Evolutionary conservation across 2,113 vertebrate species (phyloP).

Genomic region (Brachypodius melanocephalos): DNA sequence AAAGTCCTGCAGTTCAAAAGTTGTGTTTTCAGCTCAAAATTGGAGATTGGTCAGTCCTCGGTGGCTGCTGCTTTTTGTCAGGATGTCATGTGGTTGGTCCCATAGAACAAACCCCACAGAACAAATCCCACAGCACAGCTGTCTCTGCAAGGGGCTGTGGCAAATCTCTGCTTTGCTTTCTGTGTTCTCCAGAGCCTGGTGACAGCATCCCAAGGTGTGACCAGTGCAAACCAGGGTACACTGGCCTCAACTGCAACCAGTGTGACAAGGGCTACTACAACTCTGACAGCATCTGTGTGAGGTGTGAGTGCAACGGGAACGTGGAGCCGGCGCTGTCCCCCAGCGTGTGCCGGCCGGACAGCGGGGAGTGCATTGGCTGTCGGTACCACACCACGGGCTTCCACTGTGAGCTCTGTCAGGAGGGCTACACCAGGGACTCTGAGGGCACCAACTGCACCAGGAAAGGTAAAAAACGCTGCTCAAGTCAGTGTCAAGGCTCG

Average conservation of each 20-base stretch:
- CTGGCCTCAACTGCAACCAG: slow-evolving; percentile 77
- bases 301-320: slow-evolving; percentile 86
- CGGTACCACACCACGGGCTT: slow-evolving; percentile 81
- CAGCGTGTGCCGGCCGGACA: slow-evolving; percentile 80
- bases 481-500: accelerated
- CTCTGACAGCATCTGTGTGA: slow-evolving; percentile 77
- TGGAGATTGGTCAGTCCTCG: neutral
- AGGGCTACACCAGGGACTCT: slow-evolving; percentile 76
- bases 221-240: slow-evolving; percentile 78
- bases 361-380: slow-evolving; percentile 83
- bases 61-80: neutral
- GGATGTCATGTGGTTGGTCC: neutral
- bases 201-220: slow-evolving; percentile 76
- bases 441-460: slow-evolving; percentile 81
- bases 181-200: slow-evolving; percentile 69
- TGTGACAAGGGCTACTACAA: slow-evolving; percentile 85
- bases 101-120: neutral
- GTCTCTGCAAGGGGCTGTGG: neutral
- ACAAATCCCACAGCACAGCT: accelerated
- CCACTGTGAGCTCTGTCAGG: slow-evolving; percentile 81
- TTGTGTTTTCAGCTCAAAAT: neutral
- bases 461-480: slow-evolving; percentile 71
- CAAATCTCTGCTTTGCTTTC: neutral
- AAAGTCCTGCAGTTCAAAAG: neutral
- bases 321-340: slow-evolving; percentile 73